Evolutionary conservation across 92 coral and sea anemone genomes (phyloP).

Genomic region (Heliopora coerulea): DNA sequence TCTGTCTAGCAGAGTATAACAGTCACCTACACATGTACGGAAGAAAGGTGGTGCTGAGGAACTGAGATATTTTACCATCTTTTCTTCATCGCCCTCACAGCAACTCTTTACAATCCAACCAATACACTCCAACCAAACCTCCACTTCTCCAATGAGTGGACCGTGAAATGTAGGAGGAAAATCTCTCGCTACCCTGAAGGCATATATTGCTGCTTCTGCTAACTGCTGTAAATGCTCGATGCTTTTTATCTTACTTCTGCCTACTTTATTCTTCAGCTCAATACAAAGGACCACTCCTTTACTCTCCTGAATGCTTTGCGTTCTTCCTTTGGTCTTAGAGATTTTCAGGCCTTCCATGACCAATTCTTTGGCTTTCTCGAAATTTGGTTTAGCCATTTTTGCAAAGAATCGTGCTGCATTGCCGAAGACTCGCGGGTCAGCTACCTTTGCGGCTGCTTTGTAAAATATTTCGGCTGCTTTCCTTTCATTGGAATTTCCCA

Average conservation of each 20-base stretch:
- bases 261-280: conserved; percentile 40
- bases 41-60: conserved; percentile 62
- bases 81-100: conserved; percentile 61
- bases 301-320: conserved; percentile 52
- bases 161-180: conserved; percentile 75
- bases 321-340: conserved; percentile 38
- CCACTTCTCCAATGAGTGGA: conserved; percentile 78
- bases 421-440: conserved; percentile 58
- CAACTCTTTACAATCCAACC: conserved; percentile 66
- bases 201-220: conserved; percentile 54
- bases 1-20: conserved; percentile 64
- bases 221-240: conserved; percentile 43
- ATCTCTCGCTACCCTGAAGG: conserved; percentile 59
- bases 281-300: conserved; percentile 61
- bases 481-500: conserved; percentile 26
- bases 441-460: conserved; percentile 65
- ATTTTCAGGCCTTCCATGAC: conserved; percentile 57
- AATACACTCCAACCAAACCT: conserved; percentile 77
- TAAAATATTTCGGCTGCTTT: conserved; percentile 67
- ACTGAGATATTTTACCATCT: conserved; percentile 53
- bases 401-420: conserved; percentile 78
- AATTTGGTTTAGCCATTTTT: conserved; percentile 55
- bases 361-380: conserved; percentile 61
- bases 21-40: conserved; percentile 70
- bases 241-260: conserved; percentile 30